Base-by-base conservation (phyloP, 1,140 invertebrate genomes). In the Ostrea edulis region DNA sequence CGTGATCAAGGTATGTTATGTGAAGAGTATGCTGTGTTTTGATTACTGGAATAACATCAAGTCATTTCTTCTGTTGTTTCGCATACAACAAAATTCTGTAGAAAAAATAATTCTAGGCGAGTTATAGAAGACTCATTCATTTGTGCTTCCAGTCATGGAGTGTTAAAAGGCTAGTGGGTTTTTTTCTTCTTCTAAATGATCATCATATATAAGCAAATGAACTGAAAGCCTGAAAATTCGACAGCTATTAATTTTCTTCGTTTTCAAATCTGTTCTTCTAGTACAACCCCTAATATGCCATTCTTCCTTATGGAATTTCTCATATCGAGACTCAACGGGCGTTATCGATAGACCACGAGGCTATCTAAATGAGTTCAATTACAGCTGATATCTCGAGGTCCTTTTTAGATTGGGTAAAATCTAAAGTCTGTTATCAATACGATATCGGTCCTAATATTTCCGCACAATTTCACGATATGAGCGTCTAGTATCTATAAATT, bases 381-480 rank as follows among this genome's bases (percentile, higher is more conserved):
- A 83, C 29, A 54, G 82, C 52, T 65, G 55, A 58, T 85, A 35
- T 85, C 58, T 58, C 44, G 54, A 58, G 84, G 84, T 85, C 54
- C 35, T 85, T 85, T 85, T 85, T 85, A 85, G 84, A 85, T 65
- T 20, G 84, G 84, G 52, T 25, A 85, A 85, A 85, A 65, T 58
- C 54, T 85, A 35, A 85, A 35, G 62, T 54, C 53, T 29, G 85
- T 89, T 89, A 89, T 89, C 88, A 86, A 84, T 86, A 84, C 82
- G 83, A 86, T 89, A 89, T 89, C 88, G 44, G 85, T 86, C 22
- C 86, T 89, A 89, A 89, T 89, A 89, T 89, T 89, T 89, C 88
- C 88, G 85, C 88, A 89, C 88, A 89, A 89, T 89, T 89, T 89
- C 85, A 89, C 88, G 88, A 89, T 89, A 89, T 89, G 88, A 86